These are phyloP conservation scores for Oxyteleia sp. DNA, from an alignment of 2,888 invertebrate species.

Conservation along the genomic window DNA sequence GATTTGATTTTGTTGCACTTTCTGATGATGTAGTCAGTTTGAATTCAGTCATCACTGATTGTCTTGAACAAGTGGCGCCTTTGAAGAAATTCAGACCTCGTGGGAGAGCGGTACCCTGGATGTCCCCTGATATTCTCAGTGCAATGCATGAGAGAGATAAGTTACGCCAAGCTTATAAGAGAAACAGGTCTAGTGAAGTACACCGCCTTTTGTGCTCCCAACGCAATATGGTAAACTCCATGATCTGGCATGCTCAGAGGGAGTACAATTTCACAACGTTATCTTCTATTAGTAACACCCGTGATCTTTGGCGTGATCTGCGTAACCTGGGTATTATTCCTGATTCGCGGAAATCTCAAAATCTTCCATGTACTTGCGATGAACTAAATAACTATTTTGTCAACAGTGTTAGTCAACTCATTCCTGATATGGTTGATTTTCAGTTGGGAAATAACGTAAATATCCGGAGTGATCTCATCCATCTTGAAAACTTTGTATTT, in stretches of 20 bases:
- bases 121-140: not conserved
- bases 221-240: slow-evolving; percentile 13
- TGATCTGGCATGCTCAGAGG: not conserved
- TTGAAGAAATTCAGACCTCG: slow-evolving; percentile 5
- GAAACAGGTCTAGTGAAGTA: not conserved
- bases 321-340: slow-evolving; percentile 20
- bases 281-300: not conserved
- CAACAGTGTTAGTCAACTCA: not conserved
- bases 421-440: not conserved
- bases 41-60: not conserved
- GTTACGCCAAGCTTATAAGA: slow-evolving; percentile 1
- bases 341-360: not conserved
- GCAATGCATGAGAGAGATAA: slow-evolving; percentile 18
- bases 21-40: not conserved
- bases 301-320: slow-evolving; percentile 12
- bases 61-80: slow-evolving; percentile 4
- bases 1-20: not conserved
- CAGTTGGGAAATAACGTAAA: not conserved
- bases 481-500: too few species aligned
- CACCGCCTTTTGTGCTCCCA: not conserved
- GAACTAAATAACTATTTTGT: slow-evolving; percentile 31
- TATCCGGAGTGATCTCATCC: too few species aligned
- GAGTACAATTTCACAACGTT: not conserved
- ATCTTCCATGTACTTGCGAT: not conserved
- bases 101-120: slow-evolving; percentile 12